Evolutionary conservation across 2,888 invertebrate species (phyloP).

Genomic region (Pomacea canaliculata): DNA sequence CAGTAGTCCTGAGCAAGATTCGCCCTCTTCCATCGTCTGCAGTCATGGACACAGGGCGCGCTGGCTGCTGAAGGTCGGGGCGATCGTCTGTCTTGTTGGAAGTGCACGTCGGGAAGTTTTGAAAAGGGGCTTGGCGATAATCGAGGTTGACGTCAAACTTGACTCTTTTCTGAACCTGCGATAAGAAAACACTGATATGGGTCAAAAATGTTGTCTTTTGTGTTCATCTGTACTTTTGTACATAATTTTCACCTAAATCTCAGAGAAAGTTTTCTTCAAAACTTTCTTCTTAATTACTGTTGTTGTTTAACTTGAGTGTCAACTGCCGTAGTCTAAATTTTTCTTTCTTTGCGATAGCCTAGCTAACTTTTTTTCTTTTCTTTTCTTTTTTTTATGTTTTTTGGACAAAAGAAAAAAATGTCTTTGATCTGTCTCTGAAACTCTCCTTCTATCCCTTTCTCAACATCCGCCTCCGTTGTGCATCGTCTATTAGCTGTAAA

Average conservation of each 20-base stretch:
- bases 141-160: constrained; percentile 24
- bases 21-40: background rate
- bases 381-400: background rate
- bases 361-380: no score
- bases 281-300: no score
- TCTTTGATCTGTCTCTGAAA: background rate
- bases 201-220: background rate
- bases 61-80: background rate
- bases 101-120: background rate
- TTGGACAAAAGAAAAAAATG: background rate
- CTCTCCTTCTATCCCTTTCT: no score
- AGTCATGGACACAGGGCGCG: constrained; percentile 8
- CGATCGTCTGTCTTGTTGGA: background rate
- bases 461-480: no score
- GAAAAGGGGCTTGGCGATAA: background rate
- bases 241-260: no score
- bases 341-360: no score
- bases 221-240: background rate
- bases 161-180: constrained; percentile 23
- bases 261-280: no score
- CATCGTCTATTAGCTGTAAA: no score
- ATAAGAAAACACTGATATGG: background rate
- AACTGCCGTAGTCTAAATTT: no score
- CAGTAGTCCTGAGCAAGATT: constrained; percentile 6
- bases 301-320: no score